A percentile compares a stretch with the other conserved stretches of the same genome.
Evolutionary conservation across 2,113 vertebrate species (phyloP).

Genomic region (Lamprologus sp.): DNA sequence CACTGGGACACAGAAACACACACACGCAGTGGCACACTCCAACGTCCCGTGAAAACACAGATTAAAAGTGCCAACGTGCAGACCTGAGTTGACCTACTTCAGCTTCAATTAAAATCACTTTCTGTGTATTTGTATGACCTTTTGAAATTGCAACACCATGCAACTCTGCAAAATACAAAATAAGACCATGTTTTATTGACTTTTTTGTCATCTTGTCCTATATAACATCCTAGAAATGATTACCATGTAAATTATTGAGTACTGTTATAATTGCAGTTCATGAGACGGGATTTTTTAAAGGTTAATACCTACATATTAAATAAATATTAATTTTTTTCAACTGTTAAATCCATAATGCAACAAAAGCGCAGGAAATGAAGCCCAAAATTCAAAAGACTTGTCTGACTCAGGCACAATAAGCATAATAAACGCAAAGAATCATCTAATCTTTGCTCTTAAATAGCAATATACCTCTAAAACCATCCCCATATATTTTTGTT

Average conservation of each 20-base stretch:
- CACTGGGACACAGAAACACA: not conserved
- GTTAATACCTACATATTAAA: not conserved
- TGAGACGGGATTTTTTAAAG: accelerated
- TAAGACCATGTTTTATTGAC: not conserved
- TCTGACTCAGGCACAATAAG: not conserved
- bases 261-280: not conserved
- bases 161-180: not conserved
- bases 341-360: not conserved
- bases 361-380: not conserved
- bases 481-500: not conserved
- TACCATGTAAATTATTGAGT: not conserved
- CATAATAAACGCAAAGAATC: not conserved
- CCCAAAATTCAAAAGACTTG: not conserved
- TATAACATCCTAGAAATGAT: not conserved
- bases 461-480: not conserved
- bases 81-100: not conserved
- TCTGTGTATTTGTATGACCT: not conserved
- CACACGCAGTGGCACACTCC: not conserved
- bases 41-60: not conserved
- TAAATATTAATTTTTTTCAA: not conserved
- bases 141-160: not conserved
- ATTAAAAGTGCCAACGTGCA: not conserved
- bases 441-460: not conserved
- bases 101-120: constrained; percentile 12
- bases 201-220: not conserved